Base-by-base conservation (phyloP, 1,140 invertebrate species). In the Marisa cornuarietis region DNA sequence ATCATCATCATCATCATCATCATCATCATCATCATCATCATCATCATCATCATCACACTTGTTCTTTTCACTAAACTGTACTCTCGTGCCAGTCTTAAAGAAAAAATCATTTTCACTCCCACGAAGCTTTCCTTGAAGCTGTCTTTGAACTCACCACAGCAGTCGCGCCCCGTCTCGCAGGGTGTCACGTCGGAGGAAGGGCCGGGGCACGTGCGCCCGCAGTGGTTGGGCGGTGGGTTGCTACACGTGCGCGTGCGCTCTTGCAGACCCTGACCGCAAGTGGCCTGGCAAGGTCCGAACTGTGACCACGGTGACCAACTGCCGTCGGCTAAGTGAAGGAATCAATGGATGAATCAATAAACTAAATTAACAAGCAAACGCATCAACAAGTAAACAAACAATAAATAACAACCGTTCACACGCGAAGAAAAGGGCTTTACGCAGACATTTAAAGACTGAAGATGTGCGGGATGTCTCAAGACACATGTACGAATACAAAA, bases 221-320 rank as follows among this genome's bases (percentile, higher is more conserved):
- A 83, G 85, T 86, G 83, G 61, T 78, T 78, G 79, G 89, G 89
- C n/a, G 75, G 65, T 22, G 93, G 93, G 85, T 93, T 93, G 16
- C 80, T 77, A 69, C 88, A 89, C 7, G 61, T 52, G 52, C 87
- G 79, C 8, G 31, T 69, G 24, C 87, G 80, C 58, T 71, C 58
- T 24, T 81, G 77, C 42, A 31, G 82, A 14, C 87, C 87, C 11
- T 81, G 82, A 49, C 83, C 86, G 80, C 87, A 88, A 14, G 83
- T 83, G 14, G 75, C 81, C n/a, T 73, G 76, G 66, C 87, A 88
- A 16, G 26, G 54, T 1, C 63, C 42, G 83, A 84, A 88, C 0
- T 73, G 54, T 20, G 81, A 77, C 87, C 87, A 88, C 5, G 72
- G 71, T 0, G 77, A 66, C 86, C 86, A 88, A 13, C 68, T 69